Conservation (phyloP, 2,888 invertebrate species). For the Cordilura impudica region DNA sequence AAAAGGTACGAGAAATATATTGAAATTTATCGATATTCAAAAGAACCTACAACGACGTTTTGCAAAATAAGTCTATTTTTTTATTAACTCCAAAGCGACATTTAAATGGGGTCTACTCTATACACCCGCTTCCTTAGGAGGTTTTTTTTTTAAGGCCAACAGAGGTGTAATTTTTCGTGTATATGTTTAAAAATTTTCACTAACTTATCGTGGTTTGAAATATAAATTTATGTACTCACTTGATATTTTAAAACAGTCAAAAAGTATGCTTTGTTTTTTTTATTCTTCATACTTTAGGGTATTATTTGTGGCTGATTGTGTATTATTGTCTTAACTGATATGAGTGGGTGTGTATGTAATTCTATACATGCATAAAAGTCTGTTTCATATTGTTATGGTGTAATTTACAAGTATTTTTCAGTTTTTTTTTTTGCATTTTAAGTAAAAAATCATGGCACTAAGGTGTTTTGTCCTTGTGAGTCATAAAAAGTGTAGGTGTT, state of each 20-base stretch:
- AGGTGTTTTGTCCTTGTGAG: not conserved
- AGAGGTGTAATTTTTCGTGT: not conserved
- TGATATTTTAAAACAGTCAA: constrained; percentile 6
- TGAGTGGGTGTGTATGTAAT: not conserved
- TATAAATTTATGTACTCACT: constrained; percentile 7
- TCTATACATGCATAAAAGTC: not conserved
- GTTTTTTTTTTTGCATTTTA: not conserved
- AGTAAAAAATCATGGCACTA: too few relatives aligned
- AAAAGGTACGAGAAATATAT: too few relatives aligned
- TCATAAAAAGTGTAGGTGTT: not conserved
- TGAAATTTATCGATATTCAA: not conserved
- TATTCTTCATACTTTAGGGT: not conserved
- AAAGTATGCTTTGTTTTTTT: constrained; percentile 1
- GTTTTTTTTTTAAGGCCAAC: not conserved
- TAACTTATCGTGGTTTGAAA: not conserved
- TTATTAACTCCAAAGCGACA: not conserved
- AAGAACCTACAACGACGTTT: not conserved
- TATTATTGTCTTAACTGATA: not conserved
- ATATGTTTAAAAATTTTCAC: too few relatives aligned
- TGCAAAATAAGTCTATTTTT: not conserved
- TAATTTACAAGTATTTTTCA: not conserved
- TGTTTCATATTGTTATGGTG: not conserved
- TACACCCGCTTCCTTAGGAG: not conserved
- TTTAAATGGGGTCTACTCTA: not conserved
- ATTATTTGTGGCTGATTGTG: not conserved